These are phyloP conservation scores for Matsumurasca onukii DNA, from an alignment of 1,140 invertebrate genomes.

Conservation along the genomic window DNA sequence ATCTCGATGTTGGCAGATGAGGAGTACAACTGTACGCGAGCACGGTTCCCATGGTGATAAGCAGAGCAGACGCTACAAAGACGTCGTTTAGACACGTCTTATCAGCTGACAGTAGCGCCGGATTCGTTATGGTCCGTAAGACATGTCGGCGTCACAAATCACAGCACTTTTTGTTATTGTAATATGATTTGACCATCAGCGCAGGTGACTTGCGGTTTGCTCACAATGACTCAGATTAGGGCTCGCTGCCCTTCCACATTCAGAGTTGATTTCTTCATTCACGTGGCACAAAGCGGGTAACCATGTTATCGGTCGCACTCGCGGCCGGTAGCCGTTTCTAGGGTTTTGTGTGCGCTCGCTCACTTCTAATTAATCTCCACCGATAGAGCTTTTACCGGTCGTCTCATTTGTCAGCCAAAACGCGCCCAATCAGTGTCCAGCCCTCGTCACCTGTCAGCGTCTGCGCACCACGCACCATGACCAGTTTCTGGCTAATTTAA, in stretches of 20 bases:
- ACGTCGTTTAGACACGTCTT: conserved; percentile 1
- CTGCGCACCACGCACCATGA: neutral
- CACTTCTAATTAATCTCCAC: conserved; percentile 18
- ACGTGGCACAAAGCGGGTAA: conserved; percentile 1
- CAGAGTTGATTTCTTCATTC: conserved; percentile 23
- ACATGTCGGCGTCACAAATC: conserved; percentile 20
- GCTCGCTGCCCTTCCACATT: conserved; percentile 21
- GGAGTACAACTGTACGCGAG: too few species aligned
- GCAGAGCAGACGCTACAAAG: too few species aligned
- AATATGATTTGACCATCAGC: conserved; percentile 31
- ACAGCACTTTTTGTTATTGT: conserved; percentile 31
- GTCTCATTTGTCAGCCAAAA: conserved; percentile 16
- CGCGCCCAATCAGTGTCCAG: neutral
- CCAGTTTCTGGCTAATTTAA: neutral
- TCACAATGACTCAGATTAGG: conserved; percentile 15
- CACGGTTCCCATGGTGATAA: too few species aligned
- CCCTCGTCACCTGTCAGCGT: too few species aligned
- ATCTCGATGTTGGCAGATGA: too few species aligned
- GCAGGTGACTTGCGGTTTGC: conserved; percentile 23
- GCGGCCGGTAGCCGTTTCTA: neutral
- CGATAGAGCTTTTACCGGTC: neutral
- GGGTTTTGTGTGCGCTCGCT: neutral
- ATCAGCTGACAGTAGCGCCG: conserved; percentile 11
- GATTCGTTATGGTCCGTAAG: conserved; percentile 20
- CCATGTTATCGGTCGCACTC: conserved; percentile 15